phyloP scores from a whole-genome alignment of 2,797 vertebrate genomes.

The Lepilemur septentrionalis region DNA sequence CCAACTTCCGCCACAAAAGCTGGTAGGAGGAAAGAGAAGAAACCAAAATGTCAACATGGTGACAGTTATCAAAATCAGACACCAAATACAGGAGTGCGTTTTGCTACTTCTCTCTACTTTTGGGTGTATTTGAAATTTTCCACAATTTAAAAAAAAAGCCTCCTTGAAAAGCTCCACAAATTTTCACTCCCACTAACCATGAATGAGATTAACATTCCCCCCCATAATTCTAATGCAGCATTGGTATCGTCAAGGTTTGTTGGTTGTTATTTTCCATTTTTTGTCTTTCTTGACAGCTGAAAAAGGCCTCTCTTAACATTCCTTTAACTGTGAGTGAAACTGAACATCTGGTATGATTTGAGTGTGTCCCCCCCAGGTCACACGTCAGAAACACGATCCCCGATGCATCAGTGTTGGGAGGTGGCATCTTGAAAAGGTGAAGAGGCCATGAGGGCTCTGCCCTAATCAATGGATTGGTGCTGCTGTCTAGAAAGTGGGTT shows the following conservation, averaged over 20 bases:
- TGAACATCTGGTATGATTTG: not conserved
- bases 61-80: fast-evolving
- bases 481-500: not conserved
- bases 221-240: not conserved
- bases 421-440: not conserved
- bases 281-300: not conserved
- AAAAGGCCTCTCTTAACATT: not conserved
- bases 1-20: no score
- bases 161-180: not conserved
- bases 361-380: not conserved
- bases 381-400: not conserved
- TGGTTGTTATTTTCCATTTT: not conserved
- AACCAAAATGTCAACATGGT: not conserved
- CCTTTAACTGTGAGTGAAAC: not conserved
- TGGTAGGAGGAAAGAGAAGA: not conserved
- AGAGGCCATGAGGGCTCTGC: not conserved
- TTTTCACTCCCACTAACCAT: not conserved
- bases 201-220: not conserved
- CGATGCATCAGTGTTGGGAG: not conserved
- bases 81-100: fast-evolving
- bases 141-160: not conserved
- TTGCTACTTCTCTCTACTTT: not conserved
- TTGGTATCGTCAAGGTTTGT: fast-evolving
- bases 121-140: not conserved
- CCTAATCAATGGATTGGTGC: not conserved